phyloP scores from a whole-genome alignment of 2,888 invertebrate genomes.

The Synergus laeviventris region DNA sequence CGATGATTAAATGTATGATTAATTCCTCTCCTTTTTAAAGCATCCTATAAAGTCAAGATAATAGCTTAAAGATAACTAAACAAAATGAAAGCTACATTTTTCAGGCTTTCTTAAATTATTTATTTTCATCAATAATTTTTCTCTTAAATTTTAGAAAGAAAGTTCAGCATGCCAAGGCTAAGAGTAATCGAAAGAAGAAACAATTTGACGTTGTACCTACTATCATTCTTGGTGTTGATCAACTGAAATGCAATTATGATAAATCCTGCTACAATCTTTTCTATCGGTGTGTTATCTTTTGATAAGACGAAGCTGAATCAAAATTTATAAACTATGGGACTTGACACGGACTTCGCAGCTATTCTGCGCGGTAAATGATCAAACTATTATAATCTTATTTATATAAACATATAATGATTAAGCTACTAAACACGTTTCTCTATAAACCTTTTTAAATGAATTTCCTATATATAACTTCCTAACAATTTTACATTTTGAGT shows the following conservation, averaged over 20 bases:
- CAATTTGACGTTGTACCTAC: not conserved
- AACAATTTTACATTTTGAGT: not conserved
- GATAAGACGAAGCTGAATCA: constrained; percentile 7
- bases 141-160: not conserved
- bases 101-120: not conserved
- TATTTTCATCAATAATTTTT: not conserved
- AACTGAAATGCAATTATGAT: constrained; percentile 26
- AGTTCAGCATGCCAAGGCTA: not conserved
- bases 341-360: constrained; percentile 56
- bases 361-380: constrained; percentile 60
- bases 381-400: constrained; percentile 33
- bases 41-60: not conserved
- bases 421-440: constrained; percentile 24
- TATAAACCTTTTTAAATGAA: not conserved
- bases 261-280: constrained; percentile 8
- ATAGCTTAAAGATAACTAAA: not conserved
- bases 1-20: not conserved
- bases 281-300: constrained; percentile 22
- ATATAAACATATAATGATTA: constrained; percentile 28
- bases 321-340: constrained; percentile 55
- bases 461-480: not conserved
- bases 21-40: not conserved
- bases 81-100: not conserved
- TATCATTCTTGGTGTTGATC: not conserved
- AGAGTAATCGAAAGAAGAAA: constrained; percentile 5